Evolutionary conservation across 2,113 vertebrate genomes (phyloP).

Genomic region (Melozone crissalis): DNA sequence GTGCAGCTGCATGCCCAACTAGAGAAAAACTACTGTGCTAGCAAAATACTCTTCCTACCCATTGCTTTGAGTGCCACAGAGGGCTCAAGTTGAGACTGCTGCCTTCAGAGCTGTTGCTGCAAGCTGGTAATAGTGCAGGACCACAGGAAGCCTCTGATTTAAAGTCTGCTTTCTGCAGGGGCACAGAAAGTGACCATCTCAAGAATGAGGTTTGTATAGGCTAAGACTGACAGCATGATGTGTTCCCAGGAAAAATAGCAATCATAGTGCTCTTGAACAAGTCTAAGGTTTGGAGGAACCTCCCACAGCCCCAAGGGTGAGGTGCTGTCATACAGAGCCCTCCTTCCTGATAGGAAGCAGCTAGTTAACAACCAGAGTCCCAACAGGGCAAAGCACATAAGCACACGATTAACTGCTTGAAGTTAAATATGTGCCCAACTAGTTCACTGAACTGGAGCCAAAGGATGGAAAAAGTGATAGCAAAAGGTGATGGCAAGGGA

Average conservation of each 20-base stretch:
- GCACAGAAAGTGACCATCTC: neutral
- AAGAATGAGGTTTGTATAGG: neutral
- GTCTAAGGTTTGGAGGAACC: neutral
- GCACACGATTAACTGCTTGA: neutral
- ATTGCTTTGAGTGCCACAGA: neutral
- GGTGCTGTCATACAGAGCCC: neutral
- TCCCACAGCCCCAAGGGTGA: neutral
- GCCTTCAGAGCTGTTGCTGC: neutral
- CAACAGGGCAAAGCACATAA: neutral
- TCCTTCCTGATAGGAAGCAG: neutral
- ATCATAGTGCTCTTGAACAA: neutral
- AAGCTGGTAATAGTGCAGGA: neutral
- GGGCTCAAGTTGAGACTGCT: neutral
- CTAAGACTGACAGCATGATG: neutral
- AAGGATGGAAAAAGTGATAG: neutral
- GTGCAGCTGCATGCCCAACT: neutral
- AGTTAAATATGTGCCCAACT: neutral
- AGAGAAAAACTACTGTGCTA: neutral
- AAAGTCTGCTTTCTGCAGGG: neutral
- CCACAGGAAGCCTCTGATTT: neutral
- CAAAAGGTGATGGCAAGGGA: neutral
- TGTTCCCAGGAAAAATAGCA: neutral
- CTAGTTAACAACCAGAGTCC: neutral
- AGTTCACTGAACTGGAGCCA: neutral
- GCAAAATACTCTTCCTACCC: neutral